Evolutionary conservation across 2,797 vertebrate species (phyloP).

Genomic region (Oryzias sinensis): DNA sequence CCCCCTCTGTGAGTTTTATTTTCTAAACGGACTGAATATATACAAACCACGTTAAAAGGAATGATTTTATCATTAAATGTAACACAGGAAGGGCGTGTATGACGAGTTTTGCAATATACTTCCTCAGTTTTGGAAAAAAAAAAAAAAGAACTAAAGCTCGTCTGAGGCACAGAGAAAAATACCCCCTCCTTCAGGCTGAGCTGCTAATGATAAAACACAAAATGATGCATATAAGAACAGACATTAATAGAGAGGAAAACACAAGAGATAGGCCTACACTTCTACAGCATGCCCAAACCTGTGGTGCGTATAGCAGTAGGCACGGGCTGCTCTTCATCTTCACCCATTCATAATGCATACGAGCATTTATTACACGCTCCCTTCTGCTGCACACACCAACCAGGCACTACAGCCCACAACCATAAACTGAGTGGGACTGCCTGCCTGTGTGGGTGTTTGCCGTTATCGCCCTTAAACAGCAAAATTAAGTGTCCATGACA

Average conservation of each 20-base stretch:
- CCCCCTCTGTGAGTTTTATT: too few species aligned
- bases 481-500: slow-evolving; percentile 22
- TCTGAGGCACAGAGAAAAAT: slow-evolving; percentile 1
- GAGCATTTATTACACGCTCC: slow-evolving; percentile 62
- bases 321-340: slow-evolving; percentile 42
- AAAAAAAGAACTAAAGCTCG: neutral
- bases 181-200: slow-evolving; percentile 2
- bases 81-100: slow-evolving; percentile 15
- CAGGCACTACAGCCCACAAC: slow-evolving; percentile 31
- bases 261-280: neutral
- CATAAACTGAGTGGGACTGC: slow-evolving; percentile 26
- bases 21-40: too few species aligned
- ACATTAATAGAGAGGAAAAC: slow-evolving; percentile 9
- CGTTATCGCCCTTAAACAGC: slow-evolving; percentile 10
- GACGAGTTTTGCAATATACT: slow-evolving; percentile 15
- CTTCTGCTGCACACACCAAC: slow-evolving; percentile 45
- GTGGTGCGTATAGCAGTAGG: slow-evolving; percentile 34
- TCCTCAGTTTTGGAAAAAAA: slow-evolving; percentile 1
- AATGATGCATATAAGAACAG: slow-evolving; percentile 11
- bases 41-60: too few species aligned
- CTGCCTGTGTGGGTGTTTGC: slow-evolving; percentile 33
- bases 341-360: slow-evolving; percentile 74
- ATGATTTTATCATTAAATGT: neutral
- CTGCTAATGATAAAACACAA: slow-evolving; percentile 20
- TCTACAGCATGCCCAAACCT: slow-evolving; percentile 5